Conservation (phyloP, 1,140 invertebrate genomes). For the Cherax destructor region DNA sequence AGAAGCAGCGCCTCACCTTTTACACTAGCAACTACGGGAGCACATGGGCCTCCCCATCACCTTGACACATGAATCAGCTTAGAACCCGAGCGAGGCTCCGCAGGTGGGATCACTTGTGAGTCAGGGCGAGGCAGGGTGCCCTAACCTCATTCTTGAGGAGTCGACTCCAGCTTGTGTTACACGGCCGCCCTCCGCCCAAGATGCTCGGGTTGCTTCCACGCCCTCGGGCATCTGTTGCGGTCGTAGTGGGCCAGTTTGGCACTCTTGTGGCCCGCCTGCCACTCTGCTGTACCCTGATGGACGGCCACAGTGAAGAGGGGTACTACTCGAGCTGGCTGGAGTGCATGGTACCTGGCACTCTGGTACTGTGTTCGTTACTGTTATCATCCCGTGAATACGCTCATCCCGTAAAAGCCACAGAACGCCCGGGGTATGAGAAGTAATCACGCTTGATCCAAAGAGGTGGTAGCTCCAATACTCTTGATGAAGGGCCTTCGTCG, state of each 20-base stretch:
- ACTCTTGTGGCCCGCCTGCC: neutral
- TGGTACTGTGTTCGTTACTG: too few species aligned
- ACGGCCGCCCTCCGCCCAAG: neutral
- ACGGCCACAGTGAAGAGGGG: neutral
- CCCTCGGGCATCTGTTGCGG: conserved; percentile 4
- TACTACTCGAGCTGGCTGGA: too few species aligned
- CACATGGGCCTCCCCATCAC: too few species aligned
- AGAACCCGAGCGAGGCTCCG: neutral
- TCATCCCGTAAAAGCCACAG: too few species aligned
- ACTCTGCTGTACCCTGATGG: neutral
- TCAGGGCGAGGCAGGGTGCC: neutral
- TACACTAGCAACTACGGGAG: too few species aligned
- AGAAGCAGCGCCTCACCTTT: too few species aligned
- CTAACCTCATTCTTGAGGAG: conserved; percentile 27
- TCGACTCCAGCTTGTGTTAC: conserved; percentile 4
- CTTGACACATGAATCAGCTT: neutral
- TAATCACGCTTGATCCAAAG: too few species aligned
- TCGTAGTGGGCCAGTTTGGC: neutral
- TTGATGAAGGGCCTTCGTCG: too few species aligned
- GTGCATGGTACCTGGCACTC: too few species aligned
- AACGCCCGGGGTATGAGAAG: too few species aligned
- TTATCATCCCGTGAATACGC: too few species aligned
- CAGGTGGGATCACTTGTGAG: conserved; percentile 20
- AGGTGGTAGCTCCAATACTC: too few species aligned
- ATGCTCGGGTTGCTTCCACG: neutral